Evolutionary conservation across 2,797 vertebrate genomes (phyloP).

Genomic region (Acrossocheilus fasciatus): DNA sequence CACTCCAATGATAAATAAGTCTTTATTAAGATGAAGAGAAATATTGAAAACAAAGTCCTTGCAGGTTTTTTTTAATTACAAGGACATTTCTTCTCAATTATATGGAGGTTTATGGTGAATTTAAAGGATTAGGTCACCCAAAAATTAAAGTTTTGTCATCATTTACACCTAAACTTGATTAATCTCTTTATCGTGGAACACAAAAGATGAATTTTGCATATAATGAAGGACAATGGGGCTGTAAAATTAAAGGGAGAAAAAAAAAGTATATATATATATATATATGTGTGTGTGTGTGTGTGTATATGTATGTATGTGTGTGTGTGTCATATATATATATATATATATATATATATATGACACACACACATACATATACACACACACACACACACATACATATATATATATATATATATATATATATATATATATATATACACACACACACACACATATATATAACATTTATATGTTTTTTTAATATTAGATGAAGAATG

Average conservation of each 20-base stretch:
- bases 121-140: neutral
- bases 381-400: too few relatives aligned
- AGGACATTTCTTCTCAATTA: neutral
- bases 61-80: neutral
- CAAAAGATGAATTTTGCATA: neutral
- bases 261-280: neutral
- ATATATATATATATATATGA: too few relatives aligned
- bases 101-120: too few relatives aligned
- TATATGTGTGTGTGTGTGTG: too few relatives aligned
- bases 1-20: constrained; percentile 5
- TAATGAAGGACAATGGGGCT: neutral
- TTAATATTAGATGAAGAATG: too few relatives aligned
- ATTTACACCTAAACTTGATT: neutral
- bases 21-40: constrained; percentile 2
- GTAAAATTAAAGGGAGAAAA: neutral
- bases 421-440: too few relatives aligned
- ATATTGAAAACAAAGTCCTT: neutral
- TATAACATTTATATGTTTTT: too few relatives aligned
- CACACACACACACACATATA: too few relatives aligned
- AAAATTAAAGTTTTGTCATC: neutral
- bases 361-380: too few relatives aligned
- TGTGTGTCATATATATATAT: too few relatives aligned
- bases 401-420: too few relatives aligned
- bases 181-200: neutral
- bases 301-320: too few relatives aligned